phyloP scores from a whole-genome alignment of 2,888 invertebrate genomes.

The Nasonovia ribisnigri region DNA sequence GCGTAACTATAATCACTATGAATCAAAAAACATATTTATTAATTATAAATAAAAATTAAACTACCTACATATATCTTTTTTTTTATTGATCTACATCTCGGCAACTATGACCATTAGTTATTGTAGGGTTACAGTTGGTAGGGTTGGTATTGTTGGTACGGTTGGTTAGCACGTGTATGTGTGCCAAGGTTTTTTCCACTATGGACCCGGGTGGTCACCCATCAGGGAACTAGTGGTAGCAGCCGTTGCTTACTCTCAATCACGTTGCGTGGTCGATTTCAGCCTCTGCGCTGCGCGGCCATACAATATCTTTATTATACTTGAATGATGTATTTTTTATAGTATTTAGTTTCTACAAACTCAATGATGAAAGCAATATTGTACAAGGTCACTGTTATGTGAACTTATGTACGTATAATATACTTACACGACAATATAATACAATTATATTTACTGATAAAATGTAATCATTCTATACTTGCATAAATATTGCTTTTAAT shows the following conservation, averaged over 20 bases:
- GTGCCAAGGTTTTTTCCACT: too few species aligned
- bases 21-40: background rate
- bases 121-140: too few species aligned
- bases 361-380: background rate
- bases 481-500: background rate
- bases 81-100: too few species aligned
- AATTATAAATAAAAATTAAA: background rate
- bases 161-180: too few species aligned
- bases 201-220: too few species aligned
- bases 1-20: background rate
- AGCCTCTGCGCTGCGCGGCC: too few species aligned
- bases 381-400: background rate
- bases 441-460: background rate
- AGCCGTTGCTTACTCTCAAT: too few species aligned
- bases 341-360: background rate
- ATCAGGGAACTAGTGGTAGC: too few species aligned
- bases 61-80: too few species aligned
- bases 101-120: too few species aligned
- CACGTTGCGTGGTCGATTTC: too few species aligned
- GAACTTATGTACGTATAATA: background rate
- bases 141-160: too few species aligned
- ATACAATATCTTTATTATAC: background rate
- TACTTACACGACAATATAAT: background rate
- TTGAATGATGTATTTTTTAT: background rate
- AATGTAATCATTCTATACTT: background rate